phyloP scores from a whole-genome alignment of 2,113 vertebrate genomes.

The Mustela lutreola region DNA sequence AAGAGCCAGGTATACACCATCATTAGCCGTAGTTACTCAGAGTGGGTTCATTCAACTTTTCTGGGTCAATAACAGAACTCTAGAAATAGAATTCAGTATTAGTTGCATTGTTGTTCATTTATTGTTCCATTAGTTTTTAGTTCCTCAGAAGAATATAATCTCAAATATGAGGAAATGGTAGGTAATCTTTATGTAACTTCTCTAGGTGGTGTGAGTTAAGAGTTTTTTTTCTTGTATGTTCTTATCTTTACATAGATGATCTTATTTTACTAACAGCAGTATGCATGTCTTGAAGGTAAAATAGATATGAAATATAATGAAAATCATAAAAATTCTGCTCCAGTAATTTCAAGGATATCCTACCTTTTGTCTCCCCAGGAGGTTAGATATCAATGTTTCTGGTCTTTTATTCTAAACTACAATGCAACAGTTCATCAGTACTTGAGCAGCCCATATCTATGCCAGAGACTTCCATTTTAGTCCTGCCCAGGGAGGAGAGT shows the following conservation, averaged over 20 bases:
- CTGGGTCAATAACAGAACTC: slow-evolving; percentile 5
- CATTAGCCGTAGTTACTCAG: not conserved
- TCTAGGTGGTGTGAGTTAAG: not conserved
- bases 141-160: slow-evolving; percentile 5
- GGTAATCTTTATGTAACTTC: not conserved
- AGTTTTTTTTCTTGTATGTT: not conserved
- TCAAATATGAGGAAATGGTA: not conserved
- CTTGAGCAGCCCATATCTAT: not conserved
- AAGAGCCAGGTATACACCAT: not conserved
- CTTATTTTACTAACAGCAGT: not conserved
- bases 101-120: not conserved
- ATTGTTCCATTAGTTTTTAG: slow-evolving; percentile 27
- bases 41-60: slow-evolving; percentile 39
- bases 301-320: slow-evolving; percentile 38
- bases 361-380: not conserved
- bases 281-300: not conserved
- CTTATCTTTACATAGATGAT: not conserved
- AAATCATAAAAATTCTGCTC: not conserved
- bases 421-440: not conserved
- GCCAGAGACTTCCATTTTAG: not conserved
- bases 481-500: not conserved
- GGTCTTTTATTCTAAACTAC: not conserved
- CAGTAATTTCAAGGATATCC: not conserved
- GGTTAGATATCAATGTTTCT: not conserved
- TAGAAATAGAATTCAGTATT: not conserved